phyloP scores from a whole-genome alignment of 1,140 invertebrate species.

The Ctenoplectra terminalis region DNA sequence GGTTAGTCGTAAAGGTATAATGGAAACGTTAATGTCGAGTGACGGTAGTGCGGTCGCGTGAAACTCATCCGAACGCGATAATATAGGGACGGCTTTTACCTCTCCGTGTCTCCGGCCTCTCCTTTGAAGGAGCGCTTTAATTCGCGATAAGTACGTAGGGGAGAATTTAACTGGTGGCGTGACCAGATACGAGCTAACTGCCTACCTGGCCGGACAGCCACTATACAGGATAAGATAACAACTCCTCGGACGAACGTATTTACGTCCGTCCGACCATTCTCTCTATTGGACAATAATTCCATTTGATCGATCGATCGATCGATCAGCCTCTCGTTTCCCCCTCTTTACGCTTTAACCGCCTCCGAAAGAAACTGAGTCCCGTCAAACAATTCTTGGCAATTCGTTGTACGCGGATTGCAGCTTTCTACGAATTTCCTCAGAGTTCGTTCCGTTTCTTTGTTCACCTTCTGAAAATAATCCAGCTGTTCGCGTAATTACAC shows the following conservation, averaged over 20 bases:
- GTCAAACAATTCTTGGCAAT: no score
- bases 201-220: constrained; percentile 55
- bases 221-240: constrained; percentile 64
- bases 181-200: constrained; percentile 67
- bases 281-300: constrained; percentile 64
- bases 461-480: no score
- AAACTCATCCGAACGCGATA: constrained; percentile 64
- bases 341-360: no score
- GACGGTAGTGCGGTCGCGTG: constrained; percentile 57
- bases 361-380: no score
- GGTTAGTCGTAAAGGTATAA: constrained; percentile 49
- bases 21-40: constrained; percentile 69
- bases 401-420: no score
- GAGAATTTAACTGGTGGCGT: constrained; percentile 60
- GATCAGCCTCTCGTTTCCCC: no score
- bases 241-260: constrained; percentile 41
- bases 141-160: constrained; percentile 53
- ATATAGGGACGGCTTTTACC: constrained; percentile 58
- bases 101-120: constrained; percentile 64
- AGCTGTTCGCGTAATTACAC: constrained; percentile 13
- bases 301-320: constrained; percentile 54
- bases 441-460: no score
- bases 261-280: constrained; percentile 45
- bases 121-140: constrained; percentile 59
- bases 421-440: no score